Base-by-base conservation (phyloP, 2,888 invertebrate genomes). In the Taphrorychus bicolor region DNA sequence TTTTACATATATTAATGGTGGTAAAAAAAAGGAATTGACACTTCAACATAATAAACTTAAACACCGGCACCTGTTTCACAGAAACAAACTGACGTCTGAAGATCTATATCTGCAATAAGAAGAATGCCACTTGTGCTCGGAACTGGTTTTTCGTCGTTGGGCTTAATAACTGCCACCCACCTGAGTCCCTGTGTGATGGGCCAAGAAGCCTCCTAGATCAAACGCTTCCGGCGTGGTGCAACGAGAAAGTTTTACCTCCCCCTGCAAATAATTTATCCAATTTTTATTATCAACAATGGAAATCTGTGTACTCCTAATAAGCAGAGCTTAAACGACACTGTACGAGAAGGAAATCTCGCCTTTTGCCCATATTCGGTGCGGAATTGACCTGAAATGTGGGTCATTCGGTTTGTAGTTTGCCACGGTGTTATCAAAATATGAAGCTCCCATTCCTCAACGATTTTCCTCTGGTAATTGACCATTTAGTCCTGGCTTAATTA, bases 321-420 rank as follows among this genome's bases (percentile, higher is more conserved):
- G 74, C 70, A 59, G 66, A 72, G 72, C 72, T 73, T 56, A 54
- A 56, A 65, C 59, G 59, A 65, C 59, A 24, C 42, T 68, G n/a
- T n/a, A 71, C 61, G 70, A 71, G 69, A 72, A 73, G 64, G 61
- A 71, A 72, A 73, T 74, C 74, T 74, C 70, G 73, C 71, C 71
- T 73, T 74, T 73, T 74, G 71, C 48, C 76, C 75, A 73, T 74
- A 74, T 73, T 68, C 57, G 73, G 72, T 16, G 49, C 61, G 60
- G 65, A 71, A 69, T 68, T 71, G 72, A 71, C 71, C 70, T 71
- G 66, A 68, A 70, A 75, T 71, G 75, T 75, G 65, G 75, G 75
- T 74, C 73, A 73, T 60, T 69, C 59, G 73, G 71, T 71, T 74
- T 66, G 67, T 69, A 61, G 61, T 45, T 49, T 66, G 60, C 66